Percentiles rank a stretch among this genome's conserved stretches.
Evolutionary conservation across 2,888 invertebrate species (phyloP).

Genomic region (Ennomos quercinarius): DNA sequence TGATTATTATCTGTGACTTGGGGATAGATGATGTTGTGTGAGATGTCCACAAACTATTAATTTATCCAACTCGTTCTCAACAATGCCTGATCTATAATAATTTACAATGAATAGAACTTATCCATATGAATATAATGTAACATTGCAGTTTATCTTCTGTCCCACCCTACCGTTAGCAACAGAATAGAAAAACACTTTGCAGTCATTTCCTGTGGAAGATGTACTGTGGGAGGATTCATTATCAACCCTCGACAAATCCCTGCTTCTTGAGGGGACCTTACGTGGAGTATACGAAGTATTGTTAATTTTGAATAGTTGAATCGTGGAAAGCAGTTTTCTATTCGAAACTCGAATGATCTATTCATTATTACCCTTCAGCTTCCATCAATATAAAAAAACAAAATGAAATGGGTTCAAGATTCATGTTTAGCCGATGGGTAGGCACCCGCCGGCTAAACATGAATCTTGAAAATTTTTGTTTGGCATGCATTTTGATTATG

Average conservation of each 20-base stretch:
- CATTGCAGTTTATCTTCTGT: slow-evolving; percentile 42
- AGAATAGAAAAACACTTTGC: slow-evolving; percentile 83
- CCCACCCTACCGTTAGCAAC: slow-evolving; percentile 56
- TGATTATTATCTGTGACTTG: no score
- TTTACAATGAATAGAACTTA: background rate
- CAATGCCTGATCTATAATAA: background rate
- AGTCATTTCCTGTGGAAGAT: slow-evolving; percentile 80
- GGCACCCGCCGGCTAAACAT: background rate
- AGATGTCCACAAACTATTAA: no score
- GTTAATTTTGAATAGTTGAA: slow-evolving; percentile 12
- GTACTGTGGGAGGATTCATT: slow-evolving; percentile 80
- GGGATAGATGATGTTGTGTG: no score
- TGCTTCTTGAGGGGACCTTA: slow-evolving; percentile 58
- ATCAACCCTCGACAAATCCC: slow-evolving; percentile 79
- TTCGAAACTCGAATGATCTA: background rate
- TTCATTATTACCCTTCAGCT: background rate
- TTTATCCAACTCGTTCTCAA: background rate
- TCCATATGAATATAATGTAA: slow-evolving; percentile 7
- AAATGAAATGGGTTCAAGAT: no score
- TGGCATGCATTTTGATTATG: no score
- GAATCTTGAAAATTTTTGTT: no score
- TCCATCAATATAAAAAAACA: slow-evolving; percentile 8
- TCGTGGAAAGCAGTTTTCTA: slow-evolving; percentile 2
- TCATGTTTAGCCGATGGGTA: no score
- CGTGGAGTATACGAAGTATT: slow-evolving; percentile 37